Conservation (phyloP, 2,113 vertebrate genomes). For the Hydropotes inermis region DNA sequence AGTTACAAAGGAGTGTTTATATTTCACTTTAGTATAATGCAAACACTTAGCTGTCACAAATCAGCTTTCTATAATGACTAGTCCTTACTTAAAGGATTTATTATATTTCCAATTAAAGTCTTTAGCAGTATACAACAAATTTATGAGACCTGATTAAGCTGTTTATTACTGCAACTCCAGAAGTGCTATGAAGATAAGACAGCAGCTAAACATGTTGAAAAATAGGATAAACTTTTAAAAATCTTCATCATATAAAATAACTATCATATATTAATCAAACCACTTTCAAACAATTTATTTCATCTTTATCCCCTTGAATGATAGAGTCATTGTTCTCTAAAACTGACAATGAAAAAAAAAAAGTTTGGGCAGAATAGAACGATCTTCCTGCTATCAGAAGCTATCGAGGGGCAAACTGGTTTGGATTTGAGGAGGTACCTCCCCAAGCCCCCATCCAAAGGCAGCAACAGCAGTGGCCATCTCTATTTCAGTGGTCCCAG, state of each 20-base stretch:
- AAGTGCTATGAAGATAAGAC: constrained; percentile 61
- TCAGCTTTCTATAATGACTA: constrained; percentile 73
- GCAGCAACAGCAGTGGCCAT: background rate
- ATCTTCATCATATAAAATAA: constrained; percentile 50
- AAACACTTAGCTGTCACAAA: constrained; percentile 78
- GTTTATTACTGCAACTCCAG: constrained; percentile 69
- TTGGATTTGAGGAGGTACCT: background rate
- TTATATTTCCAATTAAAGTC: constrained; percentile 72
- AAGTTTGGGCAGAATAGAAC: background rate
- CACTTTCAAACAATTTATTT: constrained; percentile 57
- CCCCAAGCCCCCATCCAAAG: background rate
- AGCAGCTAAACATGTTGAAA: constrained; percentile 14
- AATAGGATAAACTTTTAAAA: constrained; percentile 33
- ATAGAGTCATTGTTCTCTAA: background rate
- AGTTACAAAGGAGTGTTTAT: constrained; percentile 81
- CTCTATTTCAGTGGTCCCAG: background rate
- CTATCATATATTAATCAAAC: constrained; percentile 24
- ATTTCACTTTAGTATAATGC: constrained; percentile 73
- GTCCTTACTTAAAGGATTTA: constrained; percentile 75
- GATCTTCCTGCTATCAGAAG: background rate
- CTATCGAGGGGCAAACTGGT: background rate
- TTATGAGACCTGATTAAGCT: constrained; percentile 74
- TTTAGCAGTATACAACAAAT: constrained; percentile 61
- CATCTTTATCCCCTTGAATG: constrained; percentile 35
- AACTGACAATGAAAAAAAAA: background rate